A percentile compares a stretch with the other conserved stretches of the same genome.
Evolutionary conservation across 2,888 invertebrate genomes (phyloP).

Genomic region (Allolobophora icterica): DNA sequence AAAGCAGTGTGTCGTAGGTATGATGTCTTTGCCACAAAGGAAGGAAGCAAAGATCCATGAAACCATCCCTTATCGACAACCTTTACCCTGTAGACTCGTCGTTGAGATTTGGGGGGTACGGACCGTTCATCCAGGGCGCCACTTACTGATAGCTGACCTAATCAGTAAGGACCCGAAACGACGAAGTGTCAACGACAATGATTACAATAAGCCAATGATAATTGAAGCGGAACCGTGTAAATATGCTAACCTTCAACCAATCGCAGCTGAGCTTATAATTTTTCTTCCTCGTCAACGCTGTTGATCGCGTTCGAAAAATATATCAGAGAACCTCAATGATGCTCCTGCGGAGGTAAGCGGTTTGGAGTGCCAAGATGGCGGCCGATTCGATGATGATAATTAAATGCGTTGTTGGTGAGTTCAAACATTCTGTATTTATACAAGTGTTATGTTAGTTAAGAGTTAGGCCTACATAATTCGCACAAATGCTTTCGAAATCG

Average conservation of each 20-base stretch:
- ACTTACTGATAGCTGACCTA: no score
- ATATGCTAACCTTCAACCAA: not conserved
- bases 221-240: not conserved
- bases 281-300: not conserved
- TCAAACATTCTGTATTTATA: not conserved
- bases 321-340: not conserved
- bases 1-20: no score
- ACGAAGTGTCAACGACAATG: no score
- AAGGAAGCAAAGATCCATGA: no score
- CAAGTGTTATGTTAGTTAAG: not conserved
- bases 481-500: no score
- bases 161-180: no score
- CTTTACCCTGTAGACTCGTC: no score
- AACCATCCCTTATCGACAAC: no score
- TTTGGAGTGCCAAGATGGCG: not conserved
- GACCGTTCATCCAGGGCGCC: no score
- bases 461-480: not conserved
- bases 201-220: not conserved
- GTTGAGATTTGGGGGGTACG: no score
- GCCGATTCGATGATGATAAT: no score
- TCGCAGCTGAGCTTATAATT: not conserved
- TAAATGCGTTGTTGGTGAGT: not conserved
- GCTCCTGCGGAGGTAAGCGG: not conserved
- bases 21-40: no score
- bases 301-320: not conserved